A percentile compares a stretch with the other conserved stretches of the same genome.
These are phyloP conservation scores for Lucinisca nassula DNA, from an alignment of 2,888 invertebrate genomes.

Conservation along the genomic window DNA sequence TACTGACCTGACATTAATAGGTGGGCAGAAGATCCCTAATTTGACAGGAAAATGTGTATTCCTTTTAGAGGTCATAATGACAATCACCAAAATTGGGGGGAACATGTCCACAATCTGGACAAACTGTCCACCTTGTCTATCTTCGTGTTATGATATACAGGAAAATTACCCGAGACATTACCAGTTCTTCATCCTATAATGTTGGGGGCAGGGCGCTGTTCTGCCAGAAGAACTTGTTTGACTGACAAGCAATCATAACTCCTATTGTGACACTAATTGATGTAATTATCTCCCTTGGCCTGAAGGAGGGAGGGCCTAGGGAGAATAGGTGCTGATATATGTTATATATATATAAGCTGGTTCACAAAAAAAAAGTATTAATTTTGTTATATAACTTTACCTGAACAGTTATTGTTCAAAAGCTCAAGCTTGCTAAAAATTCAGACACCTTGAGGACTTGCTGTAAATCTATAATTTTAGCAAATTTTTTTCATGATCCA, in stretches of 20 bases:
- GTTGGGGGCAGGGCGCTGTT: neutral
- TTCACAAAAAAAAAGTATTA: too few species aligned
- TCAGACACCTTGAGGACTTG: too few species aligned
- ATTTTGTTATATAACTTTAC: too few species aligned
- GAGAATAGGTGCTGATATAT: neutral
- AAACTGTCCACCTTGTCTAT: neutral
- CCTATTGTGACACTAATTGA: slow-evolving; percentile 6
- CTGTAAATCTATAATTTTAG: too few species aligned
- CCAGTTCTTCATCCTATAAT: neutral
- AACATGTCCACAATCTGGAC: neutral
- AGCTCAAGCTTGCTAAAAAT: too few species aligned
- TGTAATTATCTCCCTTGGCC: neutral
- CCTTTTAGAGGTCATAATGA: neutral
- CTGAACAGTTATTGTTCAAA: too few species aligned
- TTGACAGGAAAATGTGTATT: slow-evolving; percentile 6
- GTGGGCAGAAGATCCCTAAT: neutral
- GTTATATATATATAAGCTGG: neutral
- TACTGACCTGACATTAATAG: neutral
- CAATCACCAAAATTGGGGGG: neutral
- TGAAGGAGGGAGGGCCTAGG: neutral
- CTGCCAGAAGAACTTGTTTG: neutral
- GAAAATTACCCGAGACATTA: neutral
- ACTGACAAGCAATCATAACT: slow-evolving; percentile 2
- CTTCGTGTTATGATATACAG: neutral
- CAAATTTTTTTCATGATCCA: too few species aligned